These are phyloP conservation scores for Rhinoptilus africanus DNA, from an alignment of 2,113 vertebrate species.

Conservation along the genomic window DNA sequence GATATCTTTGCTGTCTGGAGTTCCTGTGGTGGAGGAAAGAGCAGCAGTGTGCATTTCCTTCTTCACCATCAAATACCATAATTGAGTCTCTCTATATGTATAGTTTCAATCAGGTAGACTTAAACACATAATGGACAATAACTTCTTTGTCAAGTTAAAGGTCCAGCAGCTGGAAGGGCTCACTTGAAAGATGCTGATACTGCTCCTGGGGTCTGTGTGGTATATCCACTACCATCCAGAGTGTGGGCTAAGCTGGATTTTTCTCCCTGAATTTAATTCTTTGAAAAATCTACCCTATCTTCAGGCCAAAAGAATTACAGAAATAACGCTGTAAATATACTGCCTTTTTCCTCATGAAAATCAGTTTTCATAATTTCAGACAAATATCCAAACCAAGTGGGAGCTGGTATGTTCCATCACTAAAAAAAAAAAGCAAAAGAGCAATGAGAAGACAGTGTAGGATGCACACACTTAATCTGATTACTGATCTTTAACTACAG, in stretches of 20 bases:
- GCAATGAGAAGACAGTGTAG: background rate
- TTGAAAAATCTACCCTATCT: background rate
- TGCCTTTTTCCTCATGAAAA: background rate
- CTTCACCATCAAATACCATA: background rate
- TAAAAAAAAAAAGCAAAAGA: background rate
- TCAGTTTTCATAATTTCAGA: background rate
- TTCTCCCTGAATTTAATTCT: background rate
- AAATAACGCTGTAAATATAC: background rate
- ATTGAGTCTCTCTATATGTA: background rate
- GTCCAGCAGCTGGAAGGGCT: background rate
- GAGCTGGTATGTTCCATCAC: background rate
- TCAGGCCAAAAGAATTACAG: background rate
- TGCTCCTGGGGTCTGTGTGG: rapidly evolving
- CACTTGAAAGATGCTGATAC: background rate
- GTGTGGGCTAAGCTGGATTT: background rate
- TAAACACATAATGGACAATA: background rate
- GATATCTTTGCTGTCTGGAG: background rate
- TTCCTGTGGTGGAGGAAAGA: background rate
- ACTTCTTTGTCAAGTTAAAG: background rate
- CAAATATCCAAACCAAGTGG: background rate
- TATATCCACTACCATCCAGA: rapidly evolving
- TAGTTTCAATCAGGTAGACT: background rate
- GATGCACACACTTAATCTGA: background rate
- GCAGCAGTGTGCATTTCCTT: background rate
- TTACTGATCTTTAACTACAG: background rate